Conservation (phyloP, 2,888 invertebrate species). For the Thera britannica region DNA sequence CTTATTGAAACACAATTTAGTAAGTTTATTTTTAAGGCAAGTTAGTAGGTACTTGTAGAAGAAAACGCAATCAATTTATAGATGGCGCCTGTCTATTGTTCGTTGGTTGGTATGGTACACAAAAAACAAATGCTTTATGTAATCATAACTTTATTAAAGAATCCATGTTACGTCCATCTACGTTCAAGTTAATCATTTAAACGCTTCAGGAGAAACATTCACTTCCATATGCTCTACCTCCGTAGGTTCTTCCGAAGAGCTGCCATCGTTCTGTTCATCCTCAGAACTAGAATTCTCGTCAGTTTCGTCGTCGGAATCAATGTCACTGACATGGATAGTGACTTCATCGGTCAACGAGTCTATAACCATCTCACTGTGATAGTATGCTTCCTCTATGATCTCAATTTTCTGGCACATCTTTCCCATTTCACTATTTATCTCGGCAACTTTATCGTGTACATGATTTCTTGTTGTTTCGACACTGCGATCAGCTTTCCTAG, state of each 20-base stretch:
- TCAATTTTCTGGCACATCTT: conserved; percentile 12
- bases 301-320: conserved; percentile 17
- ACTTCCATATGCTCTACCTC: conserved; percentile 22
- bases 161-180: background rate
- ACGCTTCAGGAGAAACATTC: conserved; percentile 14
- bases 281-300: conserved; percentile 21
- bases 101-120: background rate
- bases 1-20: background rate
- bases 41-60: too few relatives aligned
- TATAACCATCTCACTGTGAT: conserved; percentile 13
- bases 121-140: too few relatives aligned
- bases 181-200: background rate
- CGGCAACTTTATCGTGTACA: background rate
- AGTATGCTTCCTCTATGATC: conserved; percentile 18
- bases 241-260: conserved; percentile 17
- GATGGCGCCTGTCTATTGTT: too few relatives aligned
- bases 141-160: background rate
- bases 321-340: conserved; percentile 16
- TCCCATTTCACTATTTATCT: conserved; percentile 1
- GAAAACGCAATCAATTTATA: too few relatives aligned
- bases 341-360: conserved; percentile 20
- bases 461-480: background rate
- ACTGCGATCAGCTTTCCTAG: background rate
- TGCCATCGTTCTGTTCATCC: conserved; percentile 14
- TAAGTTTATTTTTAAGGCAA: too few relatives aligned